Percentiles rank a stretch among this genome's conserved stretches.
These are phyloP conservation scores for Metopia argyrocephala DNA, from an alignment of 2,888 invertebrate species.

Conservation along the genomic window DNA sequence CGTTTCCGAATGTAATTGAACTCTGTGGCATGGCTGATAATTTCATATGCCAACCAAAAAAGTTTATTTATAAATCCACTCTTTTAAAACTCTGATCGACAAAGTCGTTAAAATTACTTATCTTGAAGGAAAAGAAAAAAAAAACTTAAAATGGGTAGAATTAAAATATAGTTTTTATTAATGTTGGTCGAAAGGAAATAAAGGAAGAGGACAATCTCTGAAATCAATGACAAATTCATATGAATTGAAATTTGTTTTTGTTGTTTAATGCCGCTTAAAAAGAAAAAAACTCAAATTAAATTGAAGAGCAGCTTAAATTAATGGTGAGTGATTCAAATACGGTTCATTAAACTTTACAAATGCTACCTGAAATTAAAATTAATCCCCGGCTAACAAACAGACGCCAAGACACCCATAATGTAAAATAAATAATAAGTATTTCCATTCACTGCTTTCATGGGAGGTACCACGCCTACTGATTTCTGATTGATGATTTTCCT, in stretches of 20 bases:
- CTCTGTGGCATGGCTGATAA: too few relatives aligned
- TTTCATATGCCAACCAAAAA: too few relatives aligned
- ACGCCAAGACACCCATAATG: constrained; percentile 46
- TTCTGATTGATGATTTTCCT: too few relatives aligned
- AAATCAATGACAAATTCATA: constrained; percentile 65
- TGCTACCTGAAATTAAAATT: constrained; percentile 63
- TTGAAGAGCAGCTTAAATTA: too few relatives aligned
- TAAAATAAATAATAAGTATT: not conserved
- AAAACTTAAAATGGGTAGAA: constrained; percentile 17
- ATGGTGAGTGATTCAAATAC: too few relatives aligned
- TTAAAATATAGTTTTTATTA: constrained; percentile 16
- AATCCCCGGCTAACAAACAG: constrained; percentile 47
- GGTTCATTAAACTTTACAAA: constrained; percentile 60
- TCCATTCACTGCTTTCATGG: too few relatives aligned
- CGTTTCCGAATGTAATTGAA: too few relatives aligned
- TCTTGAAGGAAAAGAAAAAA: constrained; percentile 2
- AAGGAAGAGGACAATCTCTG: constrained; percentile 51
- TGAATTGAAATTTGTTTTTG: constrained; percentile 58
- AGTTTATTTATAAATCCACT: too few relatives aligned
- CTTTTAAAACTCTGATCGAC: too few relatives aligned
- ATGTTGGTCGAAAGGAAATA: not conserved
- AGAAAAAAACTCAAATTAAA: constrained; percentile 31
- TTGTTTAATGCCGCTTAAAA: constrained; percentile 9
- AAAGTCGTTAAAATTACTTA: not conserved
- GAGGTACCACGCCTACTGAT: too few relatives aligned